These are phyloP conservation scores for Gopherus evgoodei DNA, from an alignment of 2,113 vertebrate genomes.

Conservation along the genomic window DNA sequence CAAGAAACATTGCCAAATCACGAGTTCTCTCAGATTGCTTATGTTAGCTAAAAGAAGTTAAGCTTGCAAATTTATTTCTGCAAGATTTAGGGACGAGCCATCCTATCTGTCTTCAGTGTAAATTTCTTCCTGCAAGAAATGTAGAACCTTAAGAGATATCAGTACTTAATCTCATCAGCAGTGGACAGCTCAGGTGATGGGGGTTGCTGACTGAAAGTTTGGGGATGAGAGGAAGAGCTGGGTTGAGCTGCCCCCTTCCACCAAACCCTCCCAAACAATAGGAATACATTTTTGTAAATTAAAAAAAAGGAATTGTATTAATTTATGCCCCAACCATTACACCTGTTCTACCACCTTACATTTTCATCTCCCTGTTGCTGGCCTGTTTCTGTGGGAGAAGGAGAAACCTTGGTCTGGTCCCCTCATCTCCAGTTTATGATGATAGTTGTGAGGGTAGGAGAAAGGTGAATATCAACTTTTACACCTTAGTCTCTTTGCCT, in stretches of 20 bases:
- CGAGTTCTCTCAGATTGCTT: not conserved
- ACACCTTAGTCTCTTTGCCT: not conserved
- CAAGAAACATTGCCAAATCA: not conserved
- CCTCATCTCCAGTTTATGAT: not conserved
- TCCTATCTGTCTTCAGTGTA: not conserved
- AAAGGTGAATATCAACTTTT: not conserved
- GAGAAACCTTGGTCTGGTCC: not conserved
- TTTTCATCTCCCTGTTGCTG: not conserved
- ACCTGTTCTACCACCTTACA: not conserved
- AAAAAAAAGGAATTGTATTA: not conserved
- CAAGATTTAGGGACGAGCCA: not conserved
- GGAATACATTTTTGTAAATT: not conserved
- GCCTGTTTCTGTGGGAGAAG: not conserved
- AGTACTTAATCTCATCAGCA: not conserved
- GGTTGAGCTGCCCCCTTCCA: not conserved
- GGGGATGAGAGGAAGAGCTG: not conserved
- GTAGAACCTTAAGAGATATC: rapidly evolving
- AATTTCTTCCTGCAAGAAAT: not conserved
- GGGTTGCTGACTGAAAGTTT: not conserved
- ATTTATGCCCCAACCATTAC: not conserved
- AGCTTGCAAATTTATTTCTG: not conserved
- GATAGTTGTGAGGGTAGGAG: not conserved
- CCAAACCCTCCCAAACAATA: not conserved
- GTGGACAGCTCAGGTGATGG: not conserved
- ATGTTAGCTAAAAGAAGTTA: not conserved